Conservation (phyloP, 2,888 invertebrate species). For the Aricia artaxerxes region DNA sequence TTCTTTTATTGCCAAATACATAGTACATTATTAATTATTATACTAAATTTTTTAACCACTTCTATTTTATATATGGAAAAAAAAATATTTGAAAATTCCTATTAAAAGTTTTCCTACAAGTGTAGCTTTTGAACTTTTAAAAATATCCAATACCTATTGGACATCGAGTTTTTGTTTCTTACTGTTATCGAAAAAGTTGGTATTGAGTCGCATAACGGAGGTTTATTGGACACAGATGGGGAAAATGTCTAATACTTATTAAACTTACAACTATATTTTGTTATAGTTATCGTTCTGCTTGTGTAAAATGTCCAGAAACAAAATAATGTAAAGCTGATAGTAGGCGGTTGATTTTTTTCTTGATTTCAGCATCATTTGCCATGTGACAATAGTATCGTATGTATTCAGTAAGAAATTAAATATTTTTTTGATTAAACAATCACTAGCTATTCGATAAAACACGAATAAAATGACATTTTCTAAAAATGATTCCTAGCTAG, state of each 20-base stretch:
- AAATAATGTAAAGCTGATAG: background rate
- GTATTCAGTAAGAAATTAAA: too few relatives aligned
- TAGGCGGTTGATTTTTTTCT: background rate
- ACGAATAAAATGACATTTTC: too few relatives aligned
- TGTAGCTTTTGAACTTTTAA: constrained; percentile 35
- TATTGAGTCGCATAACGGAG: constrained; percentile 40
- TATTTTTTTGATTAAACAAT: too few relatives aligned
- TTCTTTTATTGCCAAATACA: too few relatives aligned
- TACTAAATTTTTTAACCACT: too few relatives aligned
- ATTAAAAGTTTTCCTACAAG: constrained; percentile 14
- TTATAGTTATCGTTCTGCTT: constrained; percentile 19
- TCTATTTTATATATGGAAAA: background rate
- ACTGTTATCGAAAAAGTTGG: constrained; percentile 48
- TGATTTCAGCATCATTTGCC: too few relatives aligned
- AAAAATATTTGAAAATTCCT: background rate
- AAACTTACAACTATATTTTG: constrained; percentile 34
- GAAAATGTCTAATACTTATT: constrained; percentile 34
- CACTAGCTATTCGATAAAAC: too few relatives aligned
- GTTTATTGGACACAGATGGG: constrained; percentile 43
- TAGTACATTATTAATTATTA: too few relatives aligned
- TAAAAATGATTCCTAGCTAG: too few relatives aligned
- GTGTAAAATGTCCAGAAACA: background rate
- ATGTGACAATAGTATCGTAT: too few relatives aligned
- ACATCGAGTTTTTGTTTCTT: constrained; percentile 44
- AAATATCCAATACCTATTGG: constrained; percentile 37